A percentile compares a stretch with the other conserved stretches of the same genome.
These are phyloP conservation scores for Corydoras sp. DNA, from an alignment of 2,113 vertebrate genomes.

Conservation along the genomic window DNA sequence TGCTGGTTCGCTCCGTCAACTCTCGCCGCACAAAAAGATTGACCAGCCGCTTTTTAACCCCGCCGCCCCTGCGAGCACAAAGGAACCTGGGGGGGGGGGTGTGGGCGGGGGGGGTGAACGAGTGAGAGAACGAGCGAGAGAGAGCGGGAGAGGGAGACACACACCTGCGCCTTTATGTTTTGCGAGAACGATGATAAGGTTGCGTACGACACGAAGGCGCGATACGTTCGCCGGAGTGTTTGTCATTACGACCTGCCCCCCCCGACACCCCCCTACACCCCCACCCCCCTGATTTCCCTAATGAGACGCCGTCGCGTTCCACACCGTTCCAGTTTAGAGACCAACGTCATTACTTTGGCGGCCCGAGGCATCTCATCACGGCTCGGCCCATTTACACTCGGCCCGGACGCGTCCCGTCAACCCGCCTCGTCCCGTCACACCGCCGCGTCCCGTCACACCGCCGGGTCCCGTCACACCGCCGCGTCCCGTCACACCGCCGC, in stretches of 20 bases:
- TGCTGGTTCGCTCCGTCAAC: conserved; percentile 54
- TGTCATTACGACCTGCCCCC: conserved; percentile 18
- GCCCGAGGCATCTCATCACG: conserved; percentile 22
- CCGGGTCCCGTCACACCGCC: too few species aligned
- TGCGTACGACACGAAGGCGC: not conserved
- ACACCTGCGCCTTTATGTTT: conserved; percentile 56
- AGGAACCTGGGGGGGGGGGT: conserved; percentile 33
- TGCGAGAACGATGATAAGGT: conserved; percentile 43
- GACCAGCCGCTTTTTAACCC: conserved; percentile 55
- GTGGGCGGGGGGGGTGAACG: not conserved
- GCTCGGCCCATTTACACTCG: conserved; percentile 26
- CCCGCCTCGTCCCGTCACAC: conserved; percentile 15
- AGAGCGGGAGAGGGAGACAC: conserved; percentile 22
- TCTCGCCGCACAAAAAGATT: conserved; percentile 53
- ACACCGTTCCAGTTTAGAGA: conserved; percentile 17
- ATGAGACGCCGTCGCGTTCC: conserved; percentile 27
- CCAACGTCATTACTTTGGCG: conserved; percentile 26
- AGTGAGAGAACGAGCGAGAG: too few species aligned
- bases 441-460: too few species aligned
- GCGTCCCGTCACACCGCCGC: too few species aligned
- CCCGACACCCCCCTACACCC: not conserved
- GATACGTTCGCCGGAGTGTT: conserved; percentile 22
- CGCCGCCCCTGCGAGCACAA: conserved; percentile 47
- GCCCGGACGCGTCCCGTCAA: conserved; percentile 3
- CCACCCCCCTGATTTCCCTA: conserved; percentile 32